These are phyloP conservation scores for Pachyrhynchus sulphureomaculatus DNA, from an alignment of 1,140 invertebrate genomes.

Conservation along the genomic window DNA sequence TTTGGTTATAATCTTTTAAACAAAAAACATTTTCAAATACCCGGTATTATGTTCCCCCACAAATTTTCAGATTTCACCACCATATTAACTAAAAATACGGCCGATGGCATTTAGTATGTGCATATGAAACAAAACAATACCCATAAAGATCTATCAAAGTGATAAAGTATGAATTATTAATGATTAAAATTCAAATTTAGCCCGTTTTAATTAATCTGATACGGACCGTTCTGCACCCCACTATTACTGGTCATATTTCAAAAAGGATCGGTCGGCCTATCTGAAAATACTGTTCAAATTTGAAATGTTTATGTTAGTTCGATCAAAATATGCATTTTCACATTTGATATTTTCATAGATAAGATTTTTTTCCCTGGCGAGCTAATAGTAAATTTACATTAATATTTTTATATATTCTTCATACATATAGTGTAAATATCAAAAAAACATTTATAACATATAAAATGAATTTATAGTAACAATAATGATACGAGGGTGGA, in stretches of 20 bases:
- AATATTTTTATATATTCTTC: too few relatives aligned
- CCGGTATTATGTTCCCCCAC: too few relatives aligned
- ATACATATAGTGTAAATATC: too few relatives aligned
- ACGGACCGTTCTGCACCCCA: slow-evolving; percentile 8
- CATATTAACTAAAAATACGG: neutral
- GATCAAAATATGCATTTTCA: neutral
- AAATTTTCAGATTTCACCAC: neutral
- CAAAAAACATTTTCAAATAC: too few relatives aligned
- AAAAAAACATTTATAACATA: too few relatives aligned
- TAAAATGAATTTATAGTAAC: too few relatives aligned
- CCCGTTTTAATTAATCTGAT: slow-evolving; percentile 37
- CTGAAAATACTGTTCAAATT: neutral
- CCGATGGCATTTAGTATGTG: slow-evolving; percentile 38
- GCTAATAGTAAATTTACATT: too few relatives aligned
- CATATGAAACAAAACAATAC: slow-evolving; percentile 42
- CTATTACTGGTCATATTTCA: slow-evolving; percentile 12
- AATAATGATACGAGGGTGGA: too few relatives aligned
- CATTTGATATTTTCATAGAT: neutral
- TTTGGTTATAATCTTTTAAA: too few relatives aligned
- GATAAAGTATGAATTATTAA: slow-evolving; percentile 45
- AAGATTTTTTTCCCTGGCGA: too few relatives aligned
- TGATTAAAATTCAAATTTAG: slow-evolving; percentile 38
- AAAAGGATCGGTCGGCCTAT: neutral
- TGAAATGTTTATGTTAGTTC: neutral
- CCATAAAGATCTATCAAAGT: slow-evolving; percentile 43